These are phyloP conservation scores for Rattus rattus DNA, from an alignment of 2,113 vertebrate species.

Conservation along the genomic window DNA sequence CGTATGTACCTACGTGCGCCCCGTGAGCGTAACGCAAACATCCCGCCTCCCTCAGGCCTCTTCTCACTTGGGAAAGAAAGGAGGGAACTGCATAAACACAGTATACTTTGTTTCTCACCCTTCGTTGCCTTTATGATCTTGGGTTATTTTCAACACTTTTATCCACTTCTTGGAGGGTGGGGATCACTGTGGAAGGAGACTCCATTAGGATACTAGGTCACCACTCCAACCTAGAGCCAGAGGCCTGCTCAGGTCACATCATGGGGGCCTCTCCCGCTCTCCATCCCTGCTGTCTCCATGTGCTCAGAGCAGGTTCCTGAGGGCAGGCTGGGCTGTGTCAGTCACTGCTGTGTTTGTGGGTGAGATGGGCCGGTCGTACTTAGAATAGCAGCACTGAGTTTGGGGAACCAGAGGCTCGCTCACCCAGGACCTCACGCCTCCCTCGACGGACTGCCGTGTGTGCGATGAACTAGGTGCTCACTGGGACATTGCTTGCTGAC, in stretches of 20 bases:
- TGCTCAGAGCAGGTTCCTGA: not conserved
- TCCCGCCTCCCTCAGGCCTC: not conserved
- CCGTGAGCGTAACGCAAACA: not conserved
- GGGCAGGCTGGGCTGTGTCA: fast-evolving
- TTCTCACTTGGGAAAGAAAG: not conserved
- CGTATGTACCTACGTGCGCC: too few relatives aligned
- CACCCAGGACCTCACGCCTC: not conserved
- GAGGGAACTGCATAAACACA: conserved; percentile 40
- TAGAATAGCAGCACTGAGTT: not conserved
- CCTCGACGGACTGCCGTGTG: not conserved
- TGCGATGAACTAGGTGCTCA: fast-evolving
- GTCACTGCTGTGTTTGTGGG: not conserved
- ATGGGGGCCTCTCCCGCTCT: not conserved
- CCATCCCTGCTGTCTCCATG: fast-evolving
- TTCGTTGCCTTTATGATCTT: too few relatives aligned
- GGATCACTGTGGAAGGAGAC: fast-evolving
- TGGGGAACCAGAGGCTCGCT: not conserved
- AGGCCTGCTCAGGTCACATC: not conserved
- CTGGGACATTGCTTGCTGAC: not conserved
- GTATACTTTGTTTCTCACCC: not conserved
- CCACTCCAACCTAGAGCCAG: not conserved
- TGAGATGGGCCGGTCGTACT: not conserved
- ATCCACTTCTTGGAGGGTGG: not conserved
- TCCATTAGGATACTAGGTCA: too few relatives aligned
- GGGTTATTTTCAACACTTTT: not conserved